Conservation (phyloP, 2,888 invertebrate genomes). For the Sturmia bella region DNA sequence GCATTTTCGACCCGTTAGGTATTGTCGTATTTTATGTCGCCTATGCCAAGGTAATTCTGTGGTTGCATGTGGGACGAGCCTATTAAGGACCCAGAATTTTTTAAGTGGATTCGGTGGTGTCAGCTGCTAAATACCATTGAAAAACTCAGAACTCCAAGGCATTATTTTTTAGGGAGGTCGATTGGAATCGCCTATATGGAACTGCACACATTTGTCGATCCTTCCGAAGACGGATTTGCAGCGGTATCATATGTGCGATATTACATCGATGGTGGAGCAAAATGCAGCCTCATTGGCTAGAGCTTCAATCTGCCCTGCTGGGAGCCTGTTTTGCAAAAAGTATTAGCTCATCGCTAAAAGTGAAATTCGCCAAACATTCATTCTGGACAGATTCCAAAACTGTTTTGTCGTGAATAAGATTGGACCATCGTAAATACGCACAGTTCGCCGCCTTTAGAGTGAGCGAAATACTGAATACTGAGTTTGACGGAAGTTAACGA, state of each 20-base stretch:
- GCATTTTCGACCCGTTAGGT: constrained; percentile 21
- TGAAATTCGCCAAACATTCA: background rate
- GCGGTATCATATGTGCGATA: background rate
- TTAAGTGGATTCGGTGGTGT: constrained; percentile 43
- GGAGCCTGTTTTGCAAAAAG: background rate
- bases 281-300: background rate
- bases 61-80: constrained; percentile 49
- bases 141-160: background rate
- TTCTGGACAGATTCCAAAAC: constrained; percentile 14
- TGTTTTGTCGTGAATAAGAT: constrained; percentile 27
- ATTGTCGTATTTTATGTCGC: constrained; percentile 36
- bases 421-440: constrained; percentile 15
- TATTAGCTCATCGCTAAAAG: background rate
- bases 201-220: constrained; percentile 8
- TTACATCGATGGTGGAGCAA: background rate
- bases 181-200: background rate
- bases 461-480: constrained; percentile 27
- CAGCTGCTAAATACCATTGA: background rate
- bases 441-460: constrained; percentile 28
- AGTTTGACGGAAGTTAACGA: constrained; percentile 5
- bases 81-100: constrained; percentile 37
- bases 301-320: constrained; percentile 2
- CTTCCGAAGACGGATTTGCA: constrained; percentile 4
- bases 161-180: background rate
- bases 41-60: constrained; percentile 56